These are phyloP conservation scores for Tetramorium bicarinatum DNA, from an alignment of 2,888 invertebrate genomes.

Conservation along the genomic window DNA sequence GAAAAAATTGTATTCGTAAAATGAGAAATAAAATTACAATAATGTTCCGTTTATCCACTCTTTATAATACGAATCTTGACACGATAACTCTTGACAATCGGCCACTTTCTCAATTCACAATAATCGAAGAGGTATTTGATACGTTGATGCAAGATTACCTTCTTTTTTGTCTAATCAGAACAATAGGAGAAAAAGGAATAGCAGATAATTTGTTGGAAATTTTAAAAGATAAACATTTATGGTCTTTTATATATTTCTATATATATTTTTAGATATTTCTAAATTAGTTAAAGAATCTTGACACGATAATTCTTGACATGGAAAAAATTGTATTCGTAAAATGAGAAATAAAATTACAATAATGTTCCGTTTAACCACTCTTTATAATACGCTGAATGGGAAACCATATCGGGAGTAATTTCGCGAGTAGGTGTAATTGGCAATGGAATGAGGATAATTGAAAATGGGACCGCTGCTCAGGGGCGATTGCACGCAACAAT, in stretches of 20 bases:
- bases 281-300: background rate
- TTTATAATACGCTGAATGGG: background rate
- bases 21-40: conserved; percentile 18
- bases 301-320: background rate
- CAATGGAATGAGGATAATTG: conserved; percentile 39
- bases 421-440: conserved; percentile 32
- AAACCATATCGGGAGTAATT: conserved; percentile 21
- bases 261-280: background rate
- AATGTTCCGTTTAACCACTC: conserved; percentile 10
- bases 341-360: conserved; percentile 18
- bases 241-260: background rate
- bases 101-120: background rate
- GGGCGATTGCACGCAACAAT: conserved; percentile 32
- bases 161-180: background rate
- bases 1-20: background rate
- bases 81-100: too few species aligned
- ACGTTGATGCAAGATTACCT: background rate
- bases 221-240: background rate
- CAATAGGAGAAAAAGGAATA: background rate
- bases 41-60: conserved; percentile 10
- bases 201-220: background rate
- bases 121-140: background rate
- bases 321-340: background rate
- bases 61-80: too few species aligned
- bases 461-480: background rate